These are phyloP conservation scores for Pterophyllum scalare DNA, from an alignment of 2,113 vertebrate species.

Conservation along the genomic window DNA sequence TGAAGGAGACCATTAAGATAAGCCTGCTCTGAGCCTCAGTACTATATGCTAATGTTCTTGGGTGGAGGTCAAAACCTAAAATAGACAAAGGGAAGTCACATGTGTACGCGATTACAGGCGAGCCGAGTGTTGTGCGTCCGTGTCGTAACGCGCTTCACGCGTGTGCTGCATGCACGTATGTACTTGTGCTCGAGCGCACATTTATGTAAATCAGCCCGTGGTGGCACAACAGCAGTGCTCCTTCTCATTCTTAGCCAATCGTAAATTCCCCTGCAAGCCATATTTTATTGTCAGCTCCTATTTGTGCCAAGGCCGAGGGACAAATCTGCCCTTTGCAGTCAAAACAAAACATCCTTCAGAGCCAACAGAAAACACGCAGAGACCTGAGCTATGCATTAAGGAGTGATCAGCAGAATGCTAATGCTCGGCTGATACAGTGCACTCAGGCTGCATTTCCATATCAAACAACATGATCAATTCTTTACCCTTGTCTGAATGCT, in stretches of 20 bases:
- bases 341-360: constrained; percentile 48
- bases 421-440: constrained; percentile 33
- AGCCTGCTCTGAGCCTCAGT: constrained; percentile 13
- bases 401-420: constrained; percentile 70
- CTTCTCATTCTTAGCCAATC: constrained; percentile 11
- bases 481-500: constrained; percentile 36
- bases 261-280: constrained; percentile 36
- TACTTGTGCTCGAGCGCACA: not conserved
- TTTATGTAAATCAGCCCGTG: constrained; percentile 1
- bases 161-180: not conserved
- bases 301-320: constrained; percentile 43
- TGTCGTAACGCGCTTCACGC: rapidly evolving
- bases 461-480: constrained; percentile 56
- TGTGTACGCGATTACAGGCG: rapidly evolving
- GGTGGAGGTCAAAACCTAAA: constrained; percentile 14
- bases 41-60: constrained; percentile 27
- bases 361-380: constrained; percentile 30
- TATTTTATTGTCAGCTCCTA: constrained; percentile 53
- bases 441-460: constrained; percentile 61
- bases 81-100: rapidly evolving
- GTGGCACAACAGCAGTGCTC: not conserved
- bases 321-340: constrained; percentile 47
- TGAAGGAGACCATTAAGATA: constrained; percentile 43
- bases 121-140: not conserved
- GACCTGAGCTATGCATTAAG: constrained; percentile 34